Evolutionary conservation across 2,888 invertebrate genomes (phyloP), one percentile per base, ranked within the genome.

Genomic region (Mimas tiliae): DNA sequence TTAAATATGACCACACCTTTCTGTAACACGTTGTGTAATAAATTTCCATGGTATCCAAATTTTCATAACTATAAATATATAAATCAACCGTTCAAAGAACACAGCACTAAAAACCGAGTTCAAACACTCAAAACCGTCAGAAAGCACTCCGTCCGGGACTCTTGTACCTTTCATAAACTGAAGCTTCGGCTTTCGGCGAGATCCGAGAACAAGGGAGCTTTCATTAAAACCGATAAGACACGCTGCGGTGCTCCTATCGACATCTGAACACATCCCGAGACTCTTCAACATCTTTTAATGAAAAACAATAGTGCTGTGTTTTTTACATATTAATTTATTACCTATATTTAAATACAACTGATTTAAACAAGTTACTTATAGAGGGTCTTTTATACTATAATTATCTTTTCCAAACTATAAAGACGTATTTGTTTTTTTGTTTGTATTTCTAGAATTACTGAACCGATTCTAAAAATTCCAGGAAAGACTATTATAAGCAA

Each of bases 211-310:
- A 58, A 38, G 58, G 58, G 68, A 67, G 76, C 73, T 81, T 79
- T 75, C 74, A 74, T 78, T 79, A 75, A 77, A 73, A 74, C 71
- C 72, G 83, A 86, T 83, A 85, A 84, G 84, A 78, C 83, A 85
- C 85, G 85, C 21, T 48, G 47, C 63, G 63, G 42, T 45, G 21
- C 77, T 71, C 71, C 76, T 72, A 72, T 75, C 76, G 74, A 78
- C 73, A 73, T 74, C 74, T 73, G 71, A 70, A 76, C 70, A 71
- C 78, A 74, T 74, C 47, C n/a, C 11, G 38, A 19, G 45, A 63
- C 64, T 68, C 55, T 64, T 45, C 65, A 65, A 16, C 50, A 33
- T 21, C 14, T 51, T 16, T 16, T 9, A 45, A 27, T 3, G 27
- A 50, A 38, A 38, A 58, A 58, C 38, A 58, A 14, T 42, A 9